These are phyloP conservation scores for Tetranychus piercei DNA, from an alignment of 2,888 invertebrate genomes.

Conservation along the genomic window DNA sequence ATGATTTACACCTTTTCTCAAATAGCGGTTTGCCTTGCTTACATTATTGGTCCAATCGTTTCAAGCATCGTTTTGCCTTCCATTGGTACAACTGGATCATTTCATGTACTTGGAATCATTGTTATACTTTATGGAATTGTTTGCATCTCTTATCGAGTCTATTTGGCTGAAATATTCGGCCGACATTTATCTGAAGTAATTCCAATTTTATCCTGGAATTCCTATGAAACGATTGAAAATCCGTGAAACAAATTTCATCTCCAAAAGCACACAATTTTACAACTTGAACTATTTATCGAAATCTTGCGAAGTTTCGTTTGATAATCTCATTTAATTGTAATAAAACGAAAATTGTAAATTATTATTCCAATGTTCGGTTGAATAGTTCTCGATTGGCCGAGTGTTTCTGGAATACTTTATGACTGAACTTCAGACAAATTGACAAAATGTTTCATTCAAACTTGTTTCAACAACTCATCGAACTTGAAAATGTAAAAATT, in stretches of 20 bases:
- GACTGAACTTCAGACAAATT: too few species aligned
- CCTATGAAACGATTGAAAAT: not conserved
- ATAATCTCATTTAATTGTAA: too few species aligned
- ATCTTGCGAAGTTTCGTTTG: too few species aligned
- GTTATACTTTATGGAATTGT: not conserved
- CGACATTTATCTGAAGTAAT: not conserved
- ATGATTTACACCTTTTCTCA: conserved; percentile 66
- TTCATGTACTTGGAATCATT: not conserved
- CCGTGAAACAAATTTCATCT: not conserved
- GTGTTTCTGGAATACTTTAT: too few species aligned
- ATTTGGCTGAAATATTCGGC: not conserved
- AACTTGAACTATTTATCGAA: too few species aligned
- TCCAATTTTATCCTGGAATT: not conserved
- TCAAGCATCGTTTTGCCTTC: not conserved
- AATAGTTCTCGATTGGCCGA: too few species aligned
- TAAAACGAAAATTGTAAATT: too few species aligned
- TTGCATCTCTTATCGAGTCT: not conserved
- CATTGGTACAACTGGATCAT: not conserved
- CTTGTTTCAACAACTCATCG: too few species aligned
- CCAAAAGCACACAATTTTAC: not conserved
- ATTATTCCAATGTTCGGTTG: too few species aligned
- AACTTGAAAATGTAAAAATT: too few species aligned
- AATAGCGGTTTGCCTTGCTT: conserved; percentile 59
- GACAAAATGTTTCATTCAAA: too few species aligned
- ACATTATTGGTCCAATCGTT: conserved; percentile 56